phyloP scores from a whole-genome alignment of 2,797 vertebrate species.

The Neostethus bicornis region DNA sequence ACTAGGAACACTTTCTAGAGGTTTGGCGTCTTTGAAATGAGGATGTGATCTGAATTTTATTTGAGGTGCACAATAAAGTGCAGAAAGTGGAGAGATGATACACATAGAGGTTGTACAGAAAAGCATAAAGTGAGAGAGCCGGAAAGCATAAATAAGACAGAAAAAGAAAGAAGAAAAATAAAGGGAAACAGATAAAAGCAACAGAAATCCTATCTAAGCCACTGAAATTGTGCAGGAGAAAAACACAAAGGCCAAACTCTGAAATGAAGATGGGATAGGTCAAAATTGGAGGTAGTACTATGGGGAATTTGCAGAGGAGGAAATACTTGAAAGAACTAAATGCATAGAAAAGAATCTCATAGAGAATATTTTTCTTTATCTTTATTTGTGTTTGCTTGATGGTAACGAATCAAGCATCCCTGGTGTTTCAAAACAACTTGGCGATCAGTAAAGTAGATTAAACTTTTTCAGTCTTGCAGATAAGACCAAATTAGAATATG shows the following conservation, averaged over 20 bases:
- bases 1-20: conserved; percentile 64
- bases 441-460: conserved; percentile 39
- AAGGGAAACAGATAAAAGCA: conserved; percentile 46
- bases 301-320: conserved; percentile 20
- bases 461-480: conserved; percentile 35
- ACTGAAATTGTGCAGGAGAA: conserved; percentile 27
- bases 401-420: conserved; percentile 35
- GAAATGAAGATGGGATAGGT: conserved; percentile 28
- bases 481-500: conserved; percentile 41
- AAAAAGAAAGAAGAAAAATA: conserved; percentile 13
- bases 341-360: conserved; percentile 13
- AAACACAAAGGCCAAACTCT: conserved; percentile 35
- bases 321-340: conserved; percentile 31
- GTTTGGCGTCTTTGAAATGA: conserved; percentile 68
- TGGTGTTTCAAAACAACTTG: conserved; percentile 30
- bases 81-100: conserved; percentile 24
- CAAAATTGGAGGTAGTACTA: conserved; percentile 11
- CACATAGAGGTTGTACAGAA: conserved; percentile 41
- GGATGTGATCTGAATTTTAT: conserved; percentile 73
- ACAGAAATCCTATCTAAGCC: conserved; percentile 26
- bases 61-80: conserved; percentile 40
- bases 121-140: conserved; percentile 40
- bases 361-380: conserved; percentile 2
- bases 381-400: conserved; percentile 26
- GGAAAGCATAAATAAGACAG: conserved; percentile 39